These are phyloP conservation scores for Dendrophyllia cribrosa DNA, from an alignment of 64 coral and sea anemone genomes.

Conservation along the genomic window DNA sequence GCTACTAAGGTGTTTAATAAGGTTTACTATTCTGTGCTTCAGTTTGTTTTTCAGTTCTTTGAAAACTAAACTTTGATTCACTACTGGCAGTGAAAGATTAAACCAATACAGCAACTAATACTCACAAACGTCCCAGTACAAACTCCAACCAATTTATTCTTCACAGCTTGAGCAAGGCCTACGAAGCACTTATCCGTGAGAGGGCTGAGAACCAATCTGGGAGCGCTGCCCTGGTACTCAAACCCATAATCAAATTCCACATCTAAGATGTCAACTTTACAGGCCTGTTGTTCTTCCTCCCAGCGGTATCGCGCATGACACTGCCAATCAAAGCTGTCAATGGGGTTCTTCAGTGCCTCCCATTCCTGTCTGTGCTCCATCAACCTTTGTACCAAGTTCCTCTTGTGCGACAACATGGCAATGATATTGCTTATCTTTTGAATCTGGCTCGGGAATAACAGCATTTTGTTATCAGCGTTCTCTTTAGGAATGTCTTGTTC, in stretches of 20 bases:
- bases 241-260: constrained; percentile 89
- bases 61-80: too few species aligned
- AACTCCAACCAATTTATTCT: constrained; percentile 82
- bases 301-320: constrained; percentile 79
- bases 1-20: too few species aligned
- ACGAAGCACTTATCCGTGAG: constrained; percentile 93
- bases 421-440: constrained; percentile 94
- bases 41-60: too few species aligned
- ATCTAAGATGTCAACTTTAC: constrained; percentile 74
- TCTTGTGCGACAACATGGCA: constrained; percentile 80
- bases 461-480: constrained; percentile 18
- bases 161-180: constrained; percentile 85
- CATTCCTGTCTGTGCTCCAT: constrained; percentile 24
- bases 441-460: constrained; percentile 74
- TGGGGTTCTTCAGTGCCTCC: constrained; percentile 44
- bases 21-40: too few species aligned
- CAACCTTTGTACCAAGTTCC: constrained; percentile 73
- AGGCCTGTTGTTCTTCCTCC: constrained; percentile 59
- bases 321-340: constrained; percentile 87
- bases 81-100: not conserved
- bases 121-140: constrained; percentile 89
- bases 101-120: not conserved
- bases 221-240: constrained; percentile 93
- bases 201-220: constrained; percentile 93
- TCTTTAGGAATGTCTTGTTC: not conserved